Conservation (phyloP, 1,140 invertebrate genomes). For the Drosophila sp. region DNA sequence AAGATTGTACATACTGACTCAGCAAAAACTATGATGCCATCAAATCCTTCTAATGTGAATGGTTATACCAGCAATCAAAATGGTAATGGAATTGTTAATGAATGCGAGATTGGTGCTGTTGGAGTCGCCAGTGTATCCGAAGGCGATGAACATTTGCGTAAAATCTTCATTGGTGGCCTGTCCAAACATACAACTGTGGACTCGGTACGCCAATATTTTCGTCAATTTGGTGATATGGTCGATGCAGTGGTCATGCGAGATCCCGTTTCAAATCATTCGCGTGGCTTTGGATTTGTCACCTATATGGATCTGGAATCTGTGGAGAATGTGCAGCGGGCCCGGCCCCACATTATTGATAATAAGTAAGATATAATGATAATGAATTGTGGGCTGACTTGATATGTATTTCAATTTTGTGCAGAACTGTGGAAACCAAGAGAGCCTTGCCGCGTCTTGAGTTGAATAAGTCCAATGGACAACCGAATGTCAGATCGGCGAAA, state of each 20-base stretch:
- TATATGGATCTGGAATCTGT: constrained; percentile 42
- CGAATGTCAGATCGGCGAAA: constrained; percentile 92
- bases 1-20: neutral
- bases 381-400: neutral
- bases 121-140: neutral
- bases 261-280: constrained; percentile 56
- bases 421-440: constrained; percentile 97
- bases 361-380: constrained; percentile 79
- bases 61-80: neutral
- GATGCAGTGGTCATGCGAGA: constrained; percentile 72
- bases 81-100: neutral
- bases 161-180: constrained; percentile 68
- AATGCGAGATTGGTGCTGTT: neutral
- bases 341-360: constrained; percentile 59
- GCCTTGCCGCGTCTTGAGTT: constrained; percentile 97
- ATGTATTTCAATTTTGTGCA: constrained; percentile 51
- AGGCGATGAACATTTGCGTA: constrained; percentile 59
- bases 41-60: neutral
- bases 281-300: constrained; percentile 69
- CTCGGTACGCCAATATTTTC: constrained; percentile 46
- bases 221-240: constrained; percentile 49
- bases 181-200: constrained; percentile 48
- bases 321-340: constrained; percentile 56
- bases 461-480: constrained; percentile 92
- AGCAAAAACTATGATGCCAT: neutral